Base-by-base conservation (phyloP, 2,113 vertebrate species). In the Trachemys scripta region DNA sequence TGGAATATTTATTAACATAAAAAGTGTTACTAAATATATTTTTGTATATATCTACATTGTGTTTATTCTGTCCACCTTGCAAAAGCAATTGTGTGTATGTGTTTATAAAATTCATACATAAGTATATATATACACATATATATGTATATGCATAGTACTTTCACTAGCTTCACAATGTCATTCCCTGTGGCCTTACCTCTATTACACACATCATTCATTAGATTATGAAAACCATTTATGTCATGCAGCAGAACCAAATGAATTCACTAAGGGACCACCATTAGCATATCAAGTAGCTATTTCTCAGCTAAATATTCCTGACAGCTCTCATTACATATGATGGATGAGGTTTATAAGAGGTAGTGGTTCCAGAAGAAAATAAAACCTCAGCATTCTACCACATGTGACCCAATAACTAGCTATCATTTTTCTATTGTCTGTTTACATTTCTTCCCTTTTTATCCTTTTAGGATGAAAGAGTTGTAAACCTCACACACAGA, bases 191-290 rank as follows among this genome's bases (percentile, higher is more conserved):
- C 98, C 98, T 98, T 98, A 96, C 97, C 97, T 98, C 97, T 96
- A 98, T 98, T 98, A 98, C 98, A 98, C 99, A 98, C 98, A 99
- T 99, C 98, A 99, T 99, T 99, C 98, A 99, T 99, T 99, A 99
- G 98, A 99, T 99, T 99, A 99, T 98, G 98, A 98, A 99, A 99
- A 98, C 98, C 98, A 99, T 99, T 99, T 99, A 98, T 98, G 99
- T 99, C 99, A 98, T 98, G 98, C 98, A 98, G 98, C 98, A 98
- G 98, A 99, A 98, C 98, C 98, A 98, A 99, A 98, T 98, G 98
- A 99, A 99, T 99, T 99, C 98, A 98, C 98, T 97, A 95, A 98
- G 98, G 98, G 97, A 98, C 98, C 96, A 97, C 98, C 97, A 98
- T 99, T 99, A 98, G 99, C 99, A 99, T 99, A 99, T 98, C 99